These are phyloP conservation scores for Hippocampus abdominalis DNA, from an alignment of 2,113 vertebrate species.

Conservation along the genomic window DNA sequence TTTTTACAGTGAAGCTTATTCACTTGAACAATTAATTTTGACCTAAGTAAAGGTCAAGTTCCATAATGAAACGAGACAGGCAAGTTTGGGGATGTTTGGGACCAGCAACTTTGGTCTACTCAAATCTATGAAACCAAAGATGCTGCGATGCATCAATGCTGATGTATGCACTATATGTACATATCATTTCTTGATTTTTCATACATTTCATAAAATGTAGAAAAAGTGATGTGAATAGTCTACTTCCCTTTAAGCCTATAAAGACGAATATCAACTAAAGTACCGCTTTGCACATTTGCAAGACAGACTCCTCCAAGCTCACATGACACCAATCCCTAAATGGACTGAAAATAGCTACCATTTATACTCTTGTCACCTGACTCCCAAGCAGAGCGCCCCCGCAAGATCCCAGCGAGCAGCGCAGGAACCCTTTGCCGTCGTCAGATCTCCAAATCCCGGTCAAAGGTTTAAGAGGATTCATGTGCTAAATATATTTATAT, in stretches of 20 bases:
- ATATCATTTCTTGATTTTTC: no score
- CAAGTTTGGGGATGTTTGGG: no score
- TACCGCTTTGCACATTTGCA: not conserved
- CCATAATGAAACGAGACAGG: no score
- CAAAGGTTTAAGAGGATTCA: constrained; percentile 65
- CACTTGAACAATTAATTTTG: no score
- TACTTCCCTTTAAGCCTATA: not conserved
- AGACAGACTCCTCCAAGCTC: not conserved
- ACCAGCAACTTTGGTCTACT: no score
- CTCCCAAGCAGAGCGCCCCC: constrained; percentile 16
- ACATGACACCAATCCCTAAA: not conserved
- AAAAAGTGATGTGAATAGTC: not conserved
- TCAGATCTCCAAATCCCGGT: constrained; percentile 42
- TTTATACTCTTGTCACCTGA: not conserved
- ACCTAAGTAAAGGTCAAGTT: no score
- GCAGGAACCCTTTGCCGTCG: not conserved
- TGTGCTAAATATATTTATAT: constrained; percentile 51
- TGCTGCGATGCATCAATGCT: no score
- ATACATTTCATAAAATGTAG: not conserved
- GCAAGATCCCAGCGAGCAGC: not conserved
- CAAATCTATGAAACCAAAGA: no score
- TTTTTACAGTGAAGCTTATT: no score
- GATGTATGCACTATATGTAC: no score
- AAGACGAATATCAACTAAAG: not conserved
- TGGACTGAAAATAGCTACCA: not conserved